phyloP scores from a whole-genome alignment of 2,113 vertebrate species.

The Amia ocellicauda region DNA sequence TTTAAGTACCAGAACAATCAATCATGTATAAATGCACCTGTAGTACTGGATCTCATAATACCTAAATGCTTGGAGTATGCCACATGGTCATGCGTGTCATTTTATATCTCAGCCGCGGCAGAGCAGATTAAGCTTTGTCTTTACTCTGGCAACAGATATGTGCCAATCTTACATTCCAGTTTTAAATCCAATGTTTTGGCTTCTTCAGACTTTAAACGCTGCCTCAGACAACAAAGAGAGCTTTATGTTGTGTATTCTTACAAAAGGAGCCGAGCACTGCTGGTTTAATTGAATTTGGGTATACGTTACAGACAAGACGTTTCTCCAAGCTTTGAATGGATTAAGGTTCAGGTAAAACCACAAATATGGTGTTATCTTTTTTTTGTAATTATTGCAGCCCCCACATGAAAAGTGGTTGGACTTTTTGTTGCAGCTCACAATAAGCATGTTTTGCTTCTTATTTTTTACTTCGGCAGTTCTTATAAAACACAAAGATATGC shows the following conservation, averaged over 20 bases:
- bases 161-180: neutral
- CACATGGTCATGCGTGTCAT: too few species aligned
- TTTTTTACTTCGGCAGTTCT: too few species aligned
- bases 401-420: too few species aligned
- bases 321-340: neutral
- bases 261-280: neutral
- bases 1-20: too few species aligned
- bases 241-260: conserved; percentile 1
- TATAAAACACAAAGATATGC: too few species aligned
- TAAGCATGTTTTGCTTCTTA: too few species aligned
- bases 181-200: neutral
- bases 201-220: neutral
- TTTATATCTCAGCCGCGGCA: too few species aligned
- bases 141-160: neutral
- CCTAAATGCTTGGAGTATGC: too few species aligned
- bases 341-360: neutral
- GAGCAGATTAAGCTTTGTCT: too few species aligned
- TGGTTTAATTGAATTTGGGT: conserved; percentile 11
- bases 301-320: neutral
- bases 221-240: conserved; percentile 8
- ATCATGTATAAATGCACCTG: too few species aligned
- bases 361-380: neutral
- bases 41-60: too few species aligned
- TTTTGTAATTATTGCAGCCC: neutral
- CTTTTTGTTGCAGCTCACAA: too few species aligned